These are phyloP conservation scores for Acanthaster planci DNA, from an alignment of 35 echinoderm and acorn worm species.

Conservation along the genomic window DNA sequence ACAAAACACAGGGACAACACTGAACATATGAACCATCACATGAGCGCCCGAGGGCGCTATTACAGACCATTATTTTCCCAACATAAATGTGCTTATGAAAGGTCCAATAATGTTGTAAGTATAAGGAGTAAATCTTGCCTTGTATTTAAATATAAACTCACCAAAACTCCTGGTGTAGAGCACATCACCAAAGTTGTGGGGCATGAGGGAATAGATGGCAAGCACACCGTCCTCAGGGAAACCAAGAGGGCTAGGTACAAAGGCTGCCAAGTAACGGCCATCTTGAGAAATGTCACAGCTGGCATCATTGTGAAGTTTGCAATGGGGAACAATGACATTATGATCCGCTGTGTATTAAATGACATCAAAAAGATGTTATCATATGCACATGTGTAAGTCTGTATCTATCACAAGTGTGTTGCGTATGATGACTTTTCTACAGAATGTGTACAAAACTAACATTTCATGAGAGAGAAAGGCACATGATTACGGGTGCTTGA, in stretches of 20 bases:
- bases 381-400: too few species aligned
- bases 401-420: too few species aligned
- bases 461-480: too few species aligned
- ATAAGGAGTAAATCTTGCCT: not conserved
- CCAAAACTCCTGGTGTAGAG: constrained; percentile 92
- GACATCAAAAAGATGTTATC: too few species aligned
- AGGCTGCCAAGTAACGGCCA: constrained; percentile 65
- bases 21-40: not conserved
- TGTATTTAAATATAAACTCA: constrained; percentile 10
- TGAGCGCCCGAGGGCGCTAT: not conserved
- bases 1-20: not conserved
- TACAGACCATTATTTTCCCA: not conserved
- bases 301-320: constrained; percentile 94
- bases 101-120: not conserved
- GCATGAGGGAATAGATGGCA: constrained; percentile 73
- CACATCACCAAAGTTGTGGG: constrained; percentile 78
- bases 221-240: constrained; percentile 87
- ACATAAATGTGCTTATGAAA: not conserved
- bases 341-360: constrained; percentile 48
- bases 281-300: constrained; percentile 91
- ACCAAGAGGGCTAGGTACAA: constrained; percentile 80
- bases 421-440: too few species aligned
- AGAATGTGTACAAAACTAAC: too few species aligned
- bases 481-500: too few species aligned
- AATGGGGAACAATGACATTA: constrained; percentile 80